Evolutionary conservation across 2,888 invertebrate genomes (phyloP).

Genomic region (Blera fallax): DNA sequence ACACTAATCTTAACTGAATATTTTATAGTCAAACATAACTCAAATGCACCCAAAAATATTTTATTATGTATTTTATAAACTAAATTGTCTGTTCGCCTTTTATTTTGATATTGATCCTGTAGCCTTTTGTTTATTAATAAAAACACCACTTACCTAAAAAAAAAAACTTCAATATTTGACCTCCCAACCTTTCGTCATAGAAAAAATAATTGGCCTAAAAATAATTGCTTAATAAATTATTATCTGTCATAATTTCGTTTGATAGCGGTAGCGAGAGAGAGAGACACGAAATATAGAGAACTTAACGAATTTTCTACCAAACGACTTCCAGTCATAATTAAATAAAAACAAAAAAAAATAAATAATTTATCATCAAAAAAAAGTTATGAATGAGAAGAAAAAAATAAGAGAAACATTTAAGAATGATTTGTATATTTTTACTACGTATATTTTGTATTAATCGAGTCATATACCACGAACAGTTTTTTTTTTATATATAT

Average conservation of each 20-base stretch:
- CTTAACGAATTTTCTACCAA: constrained; percentile 62
- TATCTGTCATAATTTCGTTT: constrained; percentile 32
- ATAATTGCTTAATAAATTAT: constrained; percentile 36
- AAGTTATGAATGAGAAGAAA: constrained; percentile 17
- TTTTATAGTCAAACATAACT: too few species aligned
- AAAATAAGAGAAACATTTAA: constrained; percentile 42
- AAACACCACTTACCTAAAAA: not conserved
- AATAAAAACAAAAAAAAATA: constrained; percentile 28
- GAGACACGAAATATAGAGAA: constrained; percentile 53
- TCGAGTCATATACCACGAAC: constrained; percentile 65
- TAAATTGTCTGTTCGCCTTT: too few species aligned
- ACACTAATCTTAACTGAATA: too few species aligned
- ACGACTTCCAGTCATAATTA: constrained; percentile 61
- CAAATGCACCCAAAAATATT: too few species aligned
- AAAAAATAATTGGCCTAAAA: constrained; percentile 12
- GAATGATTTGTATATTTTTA: constrained; percentile 64
- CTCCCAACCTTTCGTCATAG: not conserved
- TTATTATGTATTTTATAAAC: too few species aligned
- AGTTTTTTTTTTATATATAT: constrained; percentile 49
- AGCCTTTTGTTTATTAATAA: not conserved
- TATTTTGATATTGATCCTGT: too few species aligned
- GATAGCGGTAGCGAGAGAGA: constrained; percentile 38
- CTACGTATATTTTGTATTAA: constrained; percentile 64
- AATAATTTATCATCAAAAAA: constrained; percentile 38
- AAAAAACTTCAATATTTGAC: not conserved